Base-by-base conservation (phyloP, 1,140 invertebrate genomes). In the Lasioglossum albipes region DNA sequence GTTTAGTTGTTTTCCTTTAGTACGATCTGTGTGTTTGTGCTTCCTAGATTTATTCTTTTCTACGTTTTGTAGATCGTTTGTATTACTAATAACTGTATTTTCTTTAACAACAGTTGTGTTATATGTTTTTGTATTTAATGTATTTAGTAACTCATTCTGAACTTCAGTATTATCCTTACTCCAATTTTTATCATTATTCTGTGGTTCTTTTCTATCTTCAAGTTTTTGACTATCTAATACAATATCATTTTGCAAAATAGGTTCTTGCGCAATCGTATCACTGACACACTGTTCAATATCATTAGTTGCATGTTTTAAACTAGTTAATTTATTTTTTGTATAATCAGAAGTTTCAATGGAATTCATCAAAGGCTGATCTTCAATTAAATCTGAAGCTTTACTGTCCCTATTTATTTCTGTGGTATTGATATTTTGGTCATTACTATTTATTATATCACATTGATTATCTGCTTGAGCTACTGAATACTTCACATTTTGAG, bases 11-110 rank as follows among this genome's bases (percentile, higher is more conserved):
- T 57, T 22, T 13, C 59, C n/a, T 75, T 80, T 71, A 82, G 73
- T 36, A 77, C 41, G 70, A 71, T 61, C 65, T 74, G 80, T 68
- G 59, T 62, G 75, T 12, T 61, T 86, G 83, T 71, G 22, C 66
- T 61, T 78, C 64, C 62, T 69, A 67, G 2, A 66, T 68, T 72
- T 67, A 57, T 61, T 82, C 77, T 54, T 49, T 49, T 84, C 31
- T 64, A 52, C 31, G 54, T 62, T 57, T 57, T 75, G 49, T 57
- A 42, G 20, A 61, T 31, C 18, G 45, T 65, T 6, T 57, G n/a
- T 70, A 61, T 66, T 64, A 41, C 18, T 57, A 54, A 27, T n/a
- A 36, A 36, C 16, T n/a, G 2, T n/a, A 64, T 72, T 9, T 36
- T 57, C 10, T 57, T 52, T 66, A 36, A 12, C 4, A 45, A 45